Conservation (phyloP, 2,797 vertebrate genomes). For the Sebastes elongatus region DNA sequence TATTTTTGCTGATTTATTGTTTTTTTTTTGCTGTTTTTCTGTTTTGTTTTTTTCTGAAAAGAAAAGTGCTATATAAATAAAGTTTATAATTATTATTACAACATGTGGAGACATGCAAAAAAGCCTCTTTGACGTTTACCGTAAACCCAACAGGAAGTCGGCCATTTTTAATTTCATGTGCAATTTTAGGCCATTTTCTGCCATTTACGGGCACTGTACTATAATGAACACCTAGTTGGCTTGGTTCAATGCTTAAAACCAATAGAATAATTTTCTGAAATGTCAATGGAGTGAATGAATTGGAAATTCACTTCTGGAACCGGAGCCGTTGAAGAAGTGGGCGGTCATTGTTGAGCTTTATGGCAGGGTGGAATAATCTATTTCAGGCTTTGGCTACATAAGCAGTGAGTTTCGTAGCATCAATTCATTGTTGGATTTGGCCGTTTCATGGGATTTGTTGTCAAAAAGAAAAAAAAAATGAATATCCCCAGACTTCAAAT, state of each 20-base stretch:
- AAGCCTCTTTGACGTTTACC: no score
- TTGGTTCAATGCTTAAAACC: not conserved
- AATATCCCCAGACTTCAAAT: not conserved
- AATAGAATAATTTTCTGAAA: not conserved
- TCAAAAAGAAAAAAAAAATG: not conserved
- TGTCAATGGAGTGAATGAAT: not conserved
- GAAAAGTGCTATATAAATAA: no score
- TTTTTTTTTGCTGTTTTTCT: no score
- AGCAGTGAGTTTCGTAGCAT: not conserved
- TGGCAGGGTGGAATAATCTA: no score
- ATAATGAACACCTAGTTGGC: not conserved
- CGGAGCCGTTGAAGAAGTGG: not conserved
- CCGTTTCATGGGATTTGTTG: not conserved
- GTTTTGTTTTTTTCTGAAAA: no score
- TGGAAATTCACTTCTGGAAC: not conserved
- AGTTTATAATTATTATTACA: no score
- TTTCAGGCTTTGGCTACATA: not conserved
- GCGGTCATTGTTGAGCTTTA: not conserved
- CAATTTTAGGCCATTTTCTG: no score
- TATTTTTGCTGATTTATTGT: no score
- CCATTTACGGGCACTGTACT: no score
- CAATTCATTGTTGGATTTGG: not conserved
- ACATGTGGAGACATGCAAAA: no score
- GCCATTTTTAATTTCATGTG: no score
- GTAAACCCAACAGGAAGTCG: no score